Percentiles rank a stretch among this genome's conserved stretches.
phyloP scores from a whole-genome alignment of 2,113 vertebrate genomes.

The Noturus placidus region DNA sequence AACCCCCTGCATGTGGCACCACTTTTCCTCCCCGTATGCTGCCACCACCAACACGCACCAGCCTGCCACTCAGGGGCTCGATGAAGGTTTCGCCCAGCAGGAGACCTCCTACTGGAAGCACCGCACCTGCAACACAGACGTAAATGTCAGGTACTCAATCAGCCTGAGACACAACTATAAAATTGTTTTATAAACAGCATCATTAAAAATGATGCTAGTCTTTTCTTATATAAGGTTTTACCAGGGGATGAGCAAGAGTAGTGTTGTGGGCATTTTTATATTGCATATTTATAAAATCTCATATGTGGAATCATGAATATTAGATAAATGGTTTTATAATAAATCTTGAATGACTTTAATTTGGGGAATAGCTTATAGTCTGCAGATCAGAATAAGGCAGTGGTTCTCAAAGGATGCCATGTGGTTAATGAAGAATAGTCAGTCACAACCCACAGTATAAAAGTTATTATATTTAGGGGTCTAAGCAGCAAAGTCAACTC shows the following conservation, averaged over 20 bases:
- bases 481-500: background rate
- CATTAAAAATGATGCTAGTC: background rate
- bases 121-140: conserved; percentile 69
- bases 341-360: background rate
- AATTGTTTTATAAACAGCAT: background rate
- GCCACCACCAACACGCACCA: conserved; percentile 69
- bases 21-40: conserved; percentile 62
- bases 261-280: background rate
- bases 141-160: background rate
- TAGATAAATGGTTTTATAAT: background rate
- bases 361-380: background rate
- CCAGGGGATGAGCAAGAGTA: background rate
- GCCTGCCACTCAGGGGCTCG: conserved; percentile 80
- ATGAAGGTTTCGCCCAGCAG: conserved; percentile 78
- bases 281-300: background rate
- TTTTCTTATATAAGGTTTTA: background rate
- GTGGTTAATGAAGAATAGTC: background rate
- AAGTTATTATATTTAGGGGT: background rate
- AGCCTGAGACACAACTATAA: background rate
- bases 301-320: background rate
- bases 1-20: conserved; percentile 73
- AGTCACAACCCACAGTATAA: background rate
- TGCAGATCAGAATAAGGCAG: background rate
- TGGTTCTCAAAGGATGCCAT: background rate
- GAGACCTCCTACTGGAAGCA: conserved; percentile 80